These are phyloP conservation scores for Gryllus bimaculatus DNA, from an alignment of 1,140 invertebrate genomes.

Conservation along the genomic window DNA sequence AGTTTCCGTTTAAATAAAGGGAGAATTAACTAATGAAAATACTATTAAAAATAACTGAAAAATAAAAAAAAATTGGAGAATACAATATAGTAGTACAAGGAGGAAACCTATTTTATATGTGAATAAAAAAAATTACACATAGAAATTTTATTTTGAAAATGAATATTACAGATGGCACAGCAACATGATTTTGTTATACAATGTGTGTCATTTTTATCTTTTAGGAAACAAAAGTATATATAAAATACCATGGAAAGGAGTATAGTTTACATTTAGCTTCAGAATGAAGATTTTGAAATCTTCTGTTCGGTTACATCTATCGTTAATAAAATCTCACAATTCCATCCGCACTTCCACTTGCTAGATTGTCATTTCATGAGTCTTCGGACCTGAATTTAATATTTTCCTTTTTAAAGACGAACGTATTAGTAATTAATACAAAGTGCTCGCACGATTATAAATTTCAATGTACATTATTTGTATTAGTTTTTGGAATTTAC, in stretches of 20 bases:
- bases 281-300: not conserved
- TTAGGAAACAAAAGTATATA: not conserved
- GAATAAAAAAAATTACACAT: not conserved
- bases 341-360: not conserved
- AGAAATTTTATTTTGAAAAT: constrained; percentile 6
- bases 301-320: not conserved
- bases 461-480: too few relatives aligned
- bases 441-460: too few relatives aligned
- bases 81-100: too few relatives aligned
- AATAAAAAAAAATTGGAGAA: too few relatives aligned
- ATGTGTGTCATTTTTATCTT: not conserved
- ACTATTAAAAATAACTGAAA: too few relatives aligned
- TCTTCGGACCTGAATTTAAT: not conserved
- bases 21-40: too few relatives aligned
- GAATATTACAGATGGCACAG: not conserved
- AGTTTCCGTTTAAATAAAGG: too few relatives aligned
- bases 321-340: not conserved
- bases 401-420: not conserved
- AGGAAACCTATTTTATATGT: too few relatives aligned
- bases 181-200: not conserved
- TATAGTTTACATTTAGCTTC: not conserved
- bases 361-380: not conserved
- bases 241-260: not conserved
- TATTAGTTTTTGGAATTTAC: too few relatives aligned
- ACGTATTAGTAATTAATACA: too few relatives aligned